Percentiles rank a stretch among this genome's conserved stretches.
Evolutionary conservation across 2,888 invertebrate species (phyloP).

Genomic region (Luperina testacea): DNA sequence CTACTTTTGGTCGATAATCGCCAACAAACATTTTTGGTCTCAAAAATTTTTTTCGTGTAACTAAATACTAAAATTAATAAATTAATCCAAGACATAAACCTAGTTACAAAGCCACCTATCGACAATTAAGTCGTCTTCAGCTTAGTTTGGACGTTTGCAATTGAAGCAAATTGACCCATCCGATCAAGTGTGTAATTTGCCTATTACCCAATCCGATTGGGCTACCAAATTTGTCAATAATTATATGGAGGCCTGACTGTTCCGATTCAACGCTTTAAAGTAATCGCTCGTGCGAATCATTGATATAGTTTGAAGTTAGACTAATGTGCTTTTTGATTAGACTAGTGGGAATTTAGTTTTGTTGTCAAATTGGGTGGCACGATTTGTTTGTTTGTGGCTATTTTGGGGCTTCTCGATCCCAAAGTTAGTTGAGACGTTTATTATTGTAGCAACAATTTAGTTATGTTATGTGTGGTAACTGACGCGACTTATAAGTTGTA

Average conservation of each 20-base stretch:
- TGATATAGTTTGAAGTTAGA: conserved; percentile 24
- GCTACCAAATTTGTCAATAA: conserved; percentile 56
- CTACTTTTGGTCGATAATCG: not conserved
- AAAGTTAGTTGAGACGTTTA: not conserved
- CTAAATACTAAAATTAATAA: not conserved
- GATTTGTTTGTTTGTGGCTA: not conserved
- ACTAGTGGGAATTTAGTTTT: conserved; percentile 10
- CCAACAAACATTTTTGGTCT: not conserved
- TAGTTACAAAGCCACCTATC: conserved; percentile 8
- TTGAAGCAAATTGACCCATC: conserved; percentile 49
- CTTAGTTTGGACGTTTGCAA: conserved; percentile 15
- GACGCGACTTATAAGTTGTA: too few relatives aligned
- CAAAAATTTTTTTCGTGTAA: not conserved
- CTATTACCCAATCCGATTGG: conserved; percentile 48
- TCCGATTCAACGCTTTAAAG: conserved; percentile 31
- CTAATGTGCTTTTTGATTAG: conserved; percentile 49
- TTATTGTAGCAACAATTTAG: too few relatives aligned
- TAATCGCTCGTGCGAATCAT: conserved; percentile 28
- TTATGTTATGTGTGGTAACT: not conserved
- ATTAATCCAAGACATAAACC: conserved; percentile 1
- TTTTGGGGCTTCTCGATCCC: not conserved
- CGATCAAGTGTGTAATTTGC: conserved; percentile 53
- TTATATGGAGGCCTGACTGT: conserved; percentile 39
- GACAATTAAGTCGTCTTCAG: conserved; percentile 22
- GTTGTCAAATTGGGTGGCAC: conserved; percentile 8